A percentile compares a stretch with the other conserved stretches of the same genome.
These are phyloP conservation scores for Opisthograptis luteolata DNA, from an alignment of 2,888 invertebrate species.

Conservation along the genomic window DNA sequence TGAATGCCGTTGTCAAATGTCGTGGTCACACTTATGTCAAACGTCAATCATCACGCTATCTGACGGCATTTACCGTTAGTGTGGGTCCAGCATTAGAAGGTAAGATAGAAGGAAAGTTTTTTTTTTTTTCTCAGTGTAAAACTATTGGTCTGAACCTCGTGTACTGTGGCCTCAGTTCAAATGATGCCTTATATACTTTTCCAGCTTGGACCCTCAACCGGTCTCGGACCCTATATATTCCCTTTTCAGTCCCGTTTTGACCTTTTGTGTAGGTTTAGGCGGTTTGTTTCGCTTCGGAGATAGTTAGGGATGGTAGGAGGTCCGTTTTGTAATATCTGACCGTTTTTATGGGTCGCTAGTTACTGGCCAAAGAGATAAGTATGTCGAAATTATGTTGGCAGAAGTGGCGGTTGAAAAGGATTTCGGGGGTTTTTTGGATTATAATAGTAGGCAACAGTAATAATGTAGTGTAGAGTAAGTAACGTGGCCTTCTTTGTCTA, in stretches of 20 bases:
- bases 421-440: neutral
- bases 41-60: too few relatives aligned
- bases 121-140: too few relatives aligned
- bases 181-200: conserved; percentile 68
- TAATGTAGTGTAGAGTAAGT: too few relatives aligned
- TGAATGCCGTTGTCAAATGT: too few relatives aligned
- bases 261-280: conserved; percentile 68
- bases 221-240: conserved; percentile 26
- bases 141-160: neutral
- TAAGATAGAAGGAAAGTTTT: too few relatives aligned
- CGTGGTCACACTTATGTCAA: too few relatives aligned
- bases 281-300: conserved; percentile 57
- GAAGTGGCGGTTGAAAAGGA: neutral
- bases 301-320: conserved; percentile 27
- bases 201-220: conserved; percentile 64
- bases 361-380: conserved; percentile 20
- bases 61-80: too few relatives aligned
- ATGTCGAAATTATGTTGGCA: conserved; percentile 12
- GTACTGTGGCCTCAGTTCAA: neutral
- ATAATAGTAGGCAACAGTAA: too few relatives aligned
- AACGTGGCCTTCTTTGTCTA: too few relatives aligned
- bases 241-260: conserved; percentile 69
- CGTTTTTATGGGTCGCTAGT: conserved; percentile 25
- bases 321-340: conserved; percentile 23
- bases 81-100: too few relatives aligned